Base-by-base conservation (phyloP, 2,888 invertebrate species). In the Chymomyza amoena region DNA sequence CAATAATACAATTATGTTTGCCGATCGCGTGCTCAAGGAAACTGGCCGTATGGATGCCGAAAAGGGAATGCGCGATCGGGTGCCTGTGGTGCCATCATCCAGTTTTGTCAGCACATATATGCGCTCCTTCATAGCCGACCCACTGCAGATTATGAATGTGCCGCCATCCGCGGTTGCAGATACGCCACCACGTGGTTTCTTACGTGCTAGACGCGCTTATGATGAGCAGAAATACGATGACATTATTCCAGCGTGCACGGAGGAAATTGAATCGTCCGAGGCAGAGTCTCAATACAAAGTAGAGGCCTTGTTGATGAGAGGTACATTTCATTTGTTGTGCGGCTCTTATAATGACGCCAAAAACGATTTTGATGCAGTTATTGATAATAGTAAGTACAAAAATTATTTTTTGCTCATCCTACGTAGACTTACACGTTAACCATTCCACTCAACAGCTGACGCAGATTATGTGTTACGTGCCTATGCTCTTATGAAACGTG, bases 81-180 rank as follows among this genome's bases (percentile, higher is more conserved):
- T 93, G 75, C 95, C 96, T 0, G 92, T 95, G 3, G 94, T 97
- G 93, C 97, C 98, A 20, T 97, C 98, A 0, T 94, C 95, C 77
- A 95, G 96, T 91, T 97, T 97, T 87, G 95, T 98, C 50, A 95
- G 95, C 89, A 96, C 96, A 9, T 98, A 97, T 90, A 96, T 98
- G 90, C 94, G 95, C 71, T 96, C 97, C 13, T 98, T 98, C 91
- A 94, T 95, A 68, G 95, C 96, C 85, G 98, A 98, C 92, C 97
- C 98, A 4, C 93, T 97, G 71, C 93, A 94, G 69, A 92, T 93
- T 61, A 87, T 91, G 69, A 92, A 93, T 79, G 88, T 94, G 51
- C 82, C 86, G 0, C 61, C 75, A 5, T 6, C 70, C 0, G 90
- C 66, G 7, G 71, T 68, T 9, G 70, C 64, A 4, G 84, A 85